Conservation (phyloP, 1,140 invertebrate genomes). For the Euwallacea similis region DNA sequence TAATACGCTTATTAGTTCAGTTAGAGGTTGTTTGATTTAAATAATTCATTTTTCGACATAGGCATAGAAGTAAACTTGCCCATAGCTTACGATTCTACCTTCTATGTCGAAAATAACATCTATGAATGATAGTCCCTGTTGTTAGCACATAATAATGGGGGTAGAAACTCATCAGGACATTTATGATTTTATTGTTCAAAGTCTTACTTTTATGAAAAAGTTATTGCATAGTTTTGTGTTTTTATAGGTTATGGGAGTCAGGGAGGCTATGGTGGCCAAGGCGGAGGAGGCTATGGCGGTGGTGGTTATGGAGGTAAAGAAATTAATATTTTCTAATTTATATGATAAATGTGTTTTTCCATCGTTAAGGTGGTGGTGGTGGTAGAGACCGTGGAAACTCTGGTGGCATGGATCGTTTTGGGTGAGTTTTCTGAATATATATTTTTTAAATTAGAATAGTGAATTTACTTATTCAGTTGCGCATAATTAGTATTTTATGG, state of each 20-base stretch:
- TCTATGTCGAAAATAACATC: conserved; percentile 44
- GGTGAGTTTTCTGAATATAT: conserved; percentile 37
- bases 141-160: conserved; percentile 40
- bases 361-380: conserved; percentile 5
- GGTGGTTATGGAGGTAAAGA: conserved; percentile 43
- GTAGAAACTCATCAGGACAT: conserved; percentile 44
- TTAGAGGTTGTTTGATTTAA: no score
- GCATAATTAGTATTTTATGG: no score
- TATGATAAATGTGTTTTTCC: background rate
- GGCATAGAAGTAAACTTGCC: conserved; percentile 41
- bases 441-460: background rate
- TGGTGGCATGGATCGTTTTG: conserved; percentile 41
- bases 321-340: conserved; percentile 7
- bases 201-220: background rate
- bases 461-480: no score
- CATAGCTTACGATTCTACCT: conserved; percentile 36
- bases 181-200: conserved; percentile 21
- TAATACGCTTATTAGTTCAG: no score
- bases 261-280: conserved; percentile 38
- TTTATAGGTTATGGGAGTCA: conserved; percentile 35
- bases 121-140: conserved; percentile 45
- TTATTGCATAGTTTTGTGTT: conserved; percentile 22
- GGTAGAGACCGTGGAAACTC: conserved; percentile 40
- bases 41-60: conserved; percentile 35
- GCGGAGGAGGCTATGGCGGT: conserved; percentile 40